phyloP scores from a whole-genome alignment of 2,888 invertebrate genomes.

The Augochlorella aurata region DNA sequence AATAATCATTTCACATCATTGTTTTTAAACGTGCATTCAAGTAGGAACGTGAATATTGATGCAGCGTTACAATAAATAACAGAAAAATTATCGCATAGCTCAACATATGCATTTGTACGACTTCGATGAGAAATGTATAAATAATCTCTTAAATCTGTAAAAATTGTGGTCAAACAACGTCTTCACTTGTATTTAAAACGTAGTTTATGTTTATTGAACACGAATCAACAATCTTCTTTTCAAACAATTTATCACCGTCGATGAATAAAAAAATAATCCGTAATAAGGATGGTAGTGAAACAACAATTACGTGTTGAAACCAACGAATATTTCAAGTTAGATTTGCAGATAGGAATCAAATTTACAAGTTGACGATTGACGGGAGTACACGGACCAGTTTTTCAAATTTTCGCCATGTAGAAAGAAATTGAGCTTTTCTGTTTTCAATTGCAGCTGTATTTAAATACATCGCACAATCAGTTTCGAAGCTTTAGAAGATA shows the following conservation, averaged over 20 bases:
- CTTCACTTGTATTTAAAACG: too few species aligned
- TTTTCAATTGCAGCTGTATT: slow-evolving; percentile 30
- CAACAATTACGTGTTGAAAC: background rate
- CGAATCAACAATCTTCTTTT: too few species aligned
- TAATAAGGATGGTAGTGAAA: background rate
- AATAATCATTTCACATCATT: background rate
- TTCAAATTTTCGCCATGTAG: background rate
- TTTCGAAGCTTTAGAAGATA: slow-evolving; percentile 65
- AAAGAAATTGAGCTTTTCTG: slow-evolving; percentile 42
- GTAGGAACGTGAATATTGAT: background rate
- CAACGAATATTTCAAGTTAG: background rate
- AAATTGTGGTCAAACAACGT: too few species aligned
- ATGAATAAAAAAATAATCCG: too few species aligned
- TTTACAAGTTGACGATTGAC: background rate
- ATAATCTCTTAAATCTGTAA: too few species aligned
- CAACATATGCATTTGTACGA: too few species aligned
- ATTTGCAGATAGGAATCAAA: background rate
- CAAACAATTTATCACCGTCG: too few species aligned
- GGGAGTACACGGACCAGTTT: background rate
- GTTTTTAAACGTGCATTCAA: background rate
- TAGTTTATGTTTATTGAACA: too few species aligned
- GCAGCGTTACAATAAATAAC: background rate
- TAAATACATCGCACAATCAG: slow-evolving; percentile 59
- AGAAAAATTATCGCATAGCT: background rate
- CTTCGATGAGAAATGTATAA: too few species aligned